Conservation (phyloP, 2,797 vertebrate genomes). For the Pampus argenteus region DNA sequence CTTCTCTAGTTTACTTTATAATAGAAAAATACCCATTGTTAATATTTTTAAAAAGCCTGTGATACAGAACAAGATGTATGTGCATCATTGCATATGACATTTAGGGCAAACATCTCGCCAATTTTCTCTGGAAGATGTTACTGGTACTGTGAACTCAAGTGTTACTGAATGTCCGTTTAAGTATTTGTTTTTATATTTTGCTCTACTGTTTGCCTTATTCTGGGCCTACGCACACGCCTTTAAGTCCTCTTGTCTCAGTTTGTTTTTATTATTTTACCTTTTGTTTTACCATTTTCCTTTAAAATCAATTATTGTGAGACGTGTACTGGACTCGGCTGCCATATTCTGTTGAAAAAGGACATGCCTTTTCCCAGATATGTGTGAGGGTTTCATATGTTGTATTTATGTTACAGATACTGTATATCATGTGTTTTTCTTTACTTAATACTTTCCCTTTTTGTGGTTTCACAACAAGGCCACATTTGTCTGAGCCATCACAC, state of each 20-base stretch:
- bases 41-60: constrained; percentile 13
- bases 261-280: constrained; percentile 27
- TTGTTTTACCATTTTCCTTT: constrained; percentile 49
- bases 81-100: constrained; percentile 20
- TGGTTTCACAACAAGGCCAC: constrained; percentile 33
- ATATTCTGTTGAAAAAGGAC: constrained; percentile 45
- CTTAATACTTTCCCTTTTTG: constrained; percentile 16
- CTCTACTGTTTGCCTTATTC: constrained; percentile 31
- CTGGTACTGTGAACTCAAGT: constrained; percentile 72
- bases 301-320: constrained; percentile 25
- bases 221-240: constrained; percentile 42
- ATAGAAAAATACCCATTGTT: neutral
- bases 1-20: constrained; percentile 2
- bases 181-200: constrained; percentile 35
- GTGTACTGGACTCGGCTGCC: constrained; percentile 54
- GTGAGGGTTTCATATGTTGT: constrained; percentile 25
- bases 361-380: constrained; percentile 32
- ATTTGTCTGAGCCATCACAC: constrained; percentile 48
- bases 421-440: constrained; percentile 32
- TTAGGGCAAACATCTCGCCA: constrained; percentile 14
- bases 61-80: constrained; percentile 25
- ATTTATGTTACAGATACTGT: constrained; percentile 43
- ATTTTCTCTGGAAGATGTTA: constrained; percentile 38
- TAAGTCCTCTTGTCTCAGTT: constrained; percentile 27
- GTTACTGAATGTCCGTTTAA: constrained; percentile 55